Percentiles rank a stretch among this genome's conserved stretches.
phyloP scores from a whole-genome alignment of 2,888 invertebrate genomes.

The Formica aserva region DNA sequence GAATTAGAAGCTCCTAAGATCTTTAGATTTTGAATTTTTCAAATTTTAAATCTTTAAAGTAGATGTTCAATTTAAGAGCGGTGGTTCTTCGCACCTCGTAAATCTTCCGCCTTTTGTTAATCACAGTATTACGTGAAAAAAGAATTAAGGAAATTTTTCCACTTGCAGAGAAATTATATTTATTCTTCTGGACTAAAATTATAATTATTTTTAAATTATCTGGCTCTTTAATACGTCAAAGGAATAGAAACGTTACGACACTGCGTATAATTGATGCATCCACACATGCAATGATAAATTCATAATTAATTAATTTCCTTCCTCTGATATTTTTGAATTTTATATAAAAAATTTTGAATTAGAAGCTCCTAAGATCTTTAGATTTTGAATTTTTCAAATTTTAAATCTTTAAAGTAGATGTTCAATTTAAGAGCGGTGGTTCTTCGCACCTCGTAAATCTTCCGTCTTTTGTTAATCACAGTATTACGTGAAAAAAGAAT shows the following conservation, averaged over 20 bases:
- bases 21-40: too few species aligned
- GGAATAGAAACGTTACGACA: neutral
- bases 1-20: too few species aligned
- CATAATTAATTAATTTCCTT: too few species aligned
- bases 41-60: too few species aligned
- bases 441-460: neutral
- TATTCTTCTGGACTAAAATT: neutral
- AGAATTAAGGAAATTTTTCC: neutral
- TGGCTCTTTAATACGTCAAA: neutral
- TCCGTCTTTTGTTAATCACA: neutral
- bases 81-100: too few species aligned
- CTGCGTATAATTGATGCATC: neutral
- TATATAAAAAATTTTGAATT: neutral
- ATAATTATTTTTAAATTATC: neutral
- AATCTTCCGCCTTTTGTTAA: too few species aligned
- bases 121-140: too few species aligned
- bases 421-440: neutral
- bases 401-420: neutral
- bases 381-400: neutral
- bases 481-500: neutral
- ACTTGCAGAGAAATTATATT: neutral
- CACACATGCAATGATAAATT: too few species aligned
- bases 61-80: too few species aligned
- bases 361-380: neutral
- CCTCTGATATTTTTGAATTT: too few species aligned